Percentiles rank a stretch among this genome's conserved stretches.
phyloP scores from a whole-genome alignment of 2,797 vertebrate genomes.

The Pseudotriccus pelzelni region DNA sequence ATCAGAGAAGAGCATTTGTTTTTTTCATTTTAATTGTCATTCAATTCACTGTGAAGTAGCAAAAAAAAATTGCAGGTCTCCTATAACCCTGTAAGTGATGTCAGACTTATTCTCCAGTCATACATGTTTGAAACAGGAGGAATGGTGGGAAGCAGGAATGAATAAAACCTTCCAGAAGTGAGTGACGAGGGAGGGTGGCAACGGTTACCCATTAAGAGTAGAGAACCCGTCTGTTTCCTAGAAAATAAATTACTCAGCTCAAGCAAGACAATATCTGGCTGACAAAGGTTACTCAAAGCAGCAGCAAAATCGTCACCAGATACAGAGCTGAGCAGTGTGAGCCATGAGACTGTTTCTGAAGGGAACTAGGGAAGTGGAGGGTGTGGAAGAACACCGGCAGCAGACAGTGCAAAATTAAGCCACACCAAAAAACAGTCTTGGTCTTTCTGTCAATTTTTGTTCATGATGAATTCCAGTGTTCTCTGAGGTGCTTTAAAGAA shows the following conservation, averaged over 20 bases:
- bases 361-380: not conserved
- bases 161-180: not conserved
- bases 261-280: not conserved
- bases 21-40: not conserved
- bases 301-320: not conserved
- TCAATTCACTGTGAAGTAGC: not conserved
- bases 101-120: not conserved
- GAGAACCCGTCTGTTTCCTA: not conserved
- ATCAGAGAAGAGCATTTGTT: not conserved
- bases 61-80: not conserved
- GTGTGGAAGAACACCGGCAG: not conserved
- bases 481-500: not conserved
- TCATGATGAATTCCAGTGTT: not conserved
- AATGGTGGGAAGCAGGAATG: not conserved
- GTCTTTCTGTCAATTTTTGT: not conserved
- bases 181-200: not conserved
- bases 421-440: not conserved
- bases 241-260: not conserved
- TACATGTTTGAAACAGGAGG: not conserved
- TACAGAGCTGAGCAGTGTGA: not conserved
- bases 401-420: not conserved
- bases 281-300: not conserved
- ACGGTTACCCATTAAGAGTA: not conserved
- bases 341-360: not conserved
- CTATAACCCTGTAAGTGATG: not conserved